Evolutionary conservation across 2,797 vertebrate species (phyloP).

Genomic region (Sphaeramia orbicularis): DNA sequence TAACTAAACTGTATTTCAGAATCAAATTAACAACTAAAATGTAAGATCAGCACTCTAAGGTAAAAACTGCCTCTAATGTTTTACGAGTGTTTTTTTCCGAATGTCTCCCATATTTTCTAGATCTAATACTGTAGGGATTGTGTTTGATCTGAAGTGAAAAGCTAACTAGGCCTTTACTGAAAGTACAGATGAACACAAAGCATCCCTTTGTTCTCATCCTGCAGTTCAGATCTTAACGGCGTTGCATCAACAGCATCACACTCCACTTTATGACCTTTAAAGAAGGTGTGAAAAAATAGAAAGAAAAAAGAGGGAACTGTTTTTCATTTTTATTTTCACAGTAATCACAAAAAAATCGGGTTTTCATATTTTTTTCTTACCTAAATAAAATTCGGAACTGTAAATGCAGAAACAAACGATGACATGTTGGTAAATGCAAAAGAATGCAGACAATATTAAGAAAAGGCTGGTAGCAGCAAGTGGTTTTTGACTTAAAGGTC

Average conservation of each 20-base stretch:
- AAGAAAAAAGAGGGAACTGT: neutral
- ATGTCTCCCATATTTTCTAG: too few relatives aligned
- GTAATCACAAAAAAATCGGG: conserved; percentile 50
- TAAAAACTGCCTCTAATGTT: too few relatives aligned
- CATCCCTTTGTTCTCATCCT: conserved; percentile 30
- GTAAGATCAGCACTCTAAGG: too few relatives aligned
- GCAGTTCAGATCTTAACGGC: neutral
- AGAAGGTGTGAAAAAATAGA: neutral
- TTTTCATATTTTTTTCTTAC: conserved; percentile 40
- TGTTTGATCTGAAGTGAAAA: neutral
- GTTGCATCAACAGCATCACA: neutral
- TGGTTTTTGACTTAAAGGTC: conserved; percentile 34
- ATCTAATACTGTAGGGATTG: neutral
- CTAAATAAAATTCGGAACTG: conserved; percentile 44
- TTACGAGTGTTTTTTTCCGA: too few relatives aligned
- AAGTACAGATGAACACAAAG: conserved; percentile 23
- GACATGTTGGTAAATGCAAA: conserved; percentile 20
- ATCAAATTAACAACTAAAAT: too few relatives aligned
- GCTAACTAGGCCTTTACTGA: neutral
- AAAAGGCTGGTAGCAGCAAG: conserved; percentile 45
- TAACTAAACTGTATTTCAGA: too few relatives aligned
- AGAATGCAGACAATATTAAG: conserved; percentile 13
- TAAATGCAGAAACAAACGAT: conserved; percentile 30
- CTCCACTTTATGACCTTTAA: neutral
- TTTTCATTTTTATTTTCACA: conserved; percentile 64